Percentiles rank a stretch among this genome's conserved stretches.
phyloP scores from a whole-genome alignment of 2,888 invertebrate species.

The Mamestra brassicae region DNA sequence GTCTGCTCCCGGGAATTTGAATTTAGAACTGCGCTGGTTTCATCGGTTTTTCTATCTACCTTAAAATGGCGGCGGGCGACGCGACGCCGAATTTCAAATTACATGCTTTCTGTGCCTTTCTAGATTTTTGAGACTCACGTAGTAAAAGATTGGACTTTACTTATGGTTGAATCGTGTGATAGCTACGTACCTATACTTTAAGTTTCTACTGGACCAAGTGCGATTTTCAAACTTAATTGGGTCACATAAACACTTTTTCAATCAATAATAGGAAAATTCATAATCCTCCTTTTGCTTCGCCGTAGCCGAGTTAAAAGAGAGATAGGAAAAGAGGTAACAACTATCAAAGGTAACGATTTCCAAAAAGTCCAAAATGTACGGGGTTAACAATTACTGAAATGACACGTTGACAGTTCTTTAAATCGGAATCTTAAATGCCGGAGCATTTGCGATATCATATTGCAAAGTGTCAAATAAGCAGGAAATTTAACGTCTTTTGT shows the following conservation, averaged over 20 bases:
- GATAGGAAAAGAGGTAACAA: not conserved
- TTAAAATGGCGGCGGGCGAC: conserved; percentile 39
- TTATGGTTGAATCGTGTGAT: conserved; percentile 21
- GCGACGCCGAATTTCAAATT: conserved; percentile 46
- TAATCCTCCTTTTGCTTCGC: no score
- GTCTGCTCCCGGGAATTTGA: conserved; percentile 58
- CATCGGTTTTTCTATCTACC: conserved; percentile 50
- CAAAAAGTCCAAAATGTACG: not conserved
- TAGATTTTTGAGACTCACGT: conserved; percentile 22
- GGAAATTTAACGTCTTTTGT: not conserved
- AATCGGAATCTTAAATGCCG: no score
- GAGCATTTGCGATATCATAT: not conserved
- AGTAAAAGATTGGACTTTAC: conserved; percentile 30
- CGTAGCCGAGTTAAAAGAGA: not conserved
- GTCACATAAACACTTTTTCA: not conserved
- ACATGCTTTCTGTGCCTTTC: conserved; percentile 29
- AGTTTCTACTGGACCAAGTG: not conserved
- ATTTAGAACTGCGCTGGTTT: conserved; percentile 55
- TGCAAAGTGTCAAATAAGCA: not conserved
- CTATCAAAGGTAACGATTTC: not conserved
- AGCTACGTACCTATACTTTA: no score
- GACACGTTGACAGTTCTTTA: no score
- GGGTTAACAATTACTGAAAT: no score
- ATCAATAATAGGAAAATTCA: not conserved
- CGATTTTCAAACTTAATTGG: not conserved